These are phyloP conservation scores for Clivina fossor DNA, from an alignment of 2,888 invertebrate species.

Conservation along the genomic window DNA sequence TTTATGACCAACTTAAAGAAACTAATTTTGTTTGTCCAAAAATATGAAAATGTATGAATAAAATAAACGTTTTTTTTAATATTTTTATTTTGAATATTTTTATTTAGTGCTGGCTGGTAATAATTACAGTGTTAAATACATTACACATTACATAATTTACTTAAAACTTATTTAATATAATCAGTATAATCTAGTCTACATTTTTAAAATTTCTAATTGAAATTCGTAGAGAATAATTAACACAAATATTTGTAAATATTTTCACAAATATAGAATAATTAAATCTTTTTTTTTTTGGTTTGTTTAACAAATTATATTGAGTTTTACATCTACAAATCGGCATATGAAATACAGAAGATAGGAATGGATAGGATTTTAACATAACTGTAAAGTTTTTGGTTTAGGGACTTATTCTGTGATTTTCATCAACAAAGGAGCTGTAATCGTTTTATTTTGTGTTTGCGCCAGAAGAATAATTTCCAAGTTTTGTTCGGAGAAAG, in stretches of 20 bases:
- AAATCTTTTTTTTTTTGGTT: too few relatives aligned
- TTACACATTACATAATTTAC: slow-evolving; percentile 20
- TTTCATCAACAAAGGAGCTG: too few relatives aligned
- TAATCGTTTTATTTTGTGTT: too few relatives aligned
- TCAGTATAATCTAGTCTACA: slow-evolving; percentile 20
- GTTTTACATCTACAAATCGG: slow-evolving; percentile 1
- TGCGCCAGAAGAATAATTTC: too few relatives aligned
- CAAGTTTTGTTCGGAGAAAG: too few relatives aligned
- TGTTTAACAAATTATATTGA: too few relatives aligned
- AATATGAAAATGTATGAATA: too few relatives aligned
- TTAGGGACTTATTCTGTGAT: too few relatives aligned
- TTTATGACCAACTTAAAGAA: too few relatives aligned
- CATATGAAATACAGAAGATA: neutral
- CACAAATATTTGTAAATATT: slow-evolving; percentile 21
- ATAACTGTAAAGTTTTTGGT: neutral
- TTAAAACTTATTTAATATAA: slow-evolving; percentile 6
- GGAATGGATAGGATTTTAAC: neutral
- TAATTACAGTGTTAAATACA: slow-evolving; percentile 31
- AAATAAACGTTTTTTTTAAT: too few relatives aligned
- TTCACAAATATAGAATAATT: slow-evolving; percentile 20
- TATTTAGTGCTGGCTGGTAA: slow-evolving; percentile 23
- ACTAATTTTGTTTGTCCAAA: too few relatives aligned
- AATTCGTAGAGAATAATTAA: slow-evolving; percentile 27
- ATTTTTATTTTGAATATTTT: too few relatives aligned
- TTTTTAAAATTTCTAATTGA: slow-evolving; percentile 26